Evolutionary conservation across 2,888 invertebrate genomes (phyloP), one percentile per base, ranked within the genome.

Genomic region (Xylota sylvarum): DNA sequence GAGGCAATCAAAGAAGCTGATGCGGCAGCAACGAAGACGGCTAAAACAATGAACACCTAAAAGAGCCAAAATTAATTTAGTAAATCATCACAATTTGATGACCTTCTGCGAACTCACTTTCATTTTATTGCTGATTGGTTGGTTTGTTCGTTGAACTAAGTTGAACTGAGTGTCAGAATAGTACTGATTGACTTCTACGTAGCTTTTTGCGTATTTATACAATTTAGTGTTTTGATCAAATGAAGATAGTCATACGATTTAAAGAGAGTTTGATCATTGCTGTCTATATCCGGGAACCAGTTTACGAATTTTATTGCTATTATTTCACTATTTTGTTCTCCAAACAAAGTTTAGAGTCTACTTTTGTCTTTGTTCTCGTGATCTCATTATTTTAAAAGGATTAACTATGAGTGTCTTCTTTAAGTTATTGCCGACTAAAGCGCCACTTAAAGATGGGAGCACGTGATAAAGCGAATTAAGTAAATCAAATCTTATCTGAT

Each of bases 11-110:
- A 14, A 12, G 65, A 60, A 60, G 77, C 77, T 32, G 77, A 69
- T 30, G 77, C 77, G 14, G 77, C n/a, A 52, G 65, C 74, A 55
- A 27, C 60, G 32, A 69, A 30, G 32, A 50, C 17, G 10, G 60
- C 67, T n/a, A 77, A 40, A 69, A 50, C 77, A 30, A 77, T 48
- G 69, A 77, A 69, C 5, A 69, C 17, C 77, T 77, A 32, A 60
- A 76, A 65, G n/a, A 23, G 17, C 2, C 1, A 17, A 17, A 14
- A 48, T 43, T 35, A 5, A 10, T 30, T 43, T n/a, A 56, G 0
- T 6, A 37, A 67, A 67, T 14, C 43, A 30, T 46, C 27, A 60
- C 40, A 40, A 40, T 12, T 60, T 27, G 64, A 17, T 32, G 60
- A 50, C 50, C 50, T 73, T 60, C 60, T 7, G 32, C 40, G 48